These are phyloP conservation scores for Cyprinodon diabolis DNA, from an alignment of 2,797 vertebrate genomes.

Conservation along the genomic window DNA sequence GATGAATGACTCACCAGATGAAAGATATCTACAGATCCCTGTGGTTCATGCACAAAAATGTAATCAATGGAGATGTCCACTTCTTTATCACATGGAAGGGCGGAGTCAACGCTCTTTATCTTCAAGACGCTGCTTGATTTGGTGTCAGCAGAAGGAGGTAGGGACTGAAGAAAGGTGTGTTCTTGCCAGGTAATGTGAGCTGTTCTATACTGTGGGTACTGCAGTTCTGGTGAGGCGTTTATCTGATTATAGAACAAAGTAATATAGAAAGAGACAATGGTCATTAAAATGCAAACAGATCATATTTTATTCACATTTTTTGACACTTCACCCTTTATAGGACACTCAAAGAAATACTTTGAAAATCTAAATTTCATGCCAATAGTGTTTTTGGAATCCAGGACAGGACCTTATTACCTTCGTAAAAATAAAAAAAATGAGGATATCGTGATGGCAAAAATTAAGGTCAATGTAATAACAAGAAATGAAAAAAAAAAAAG, in stretches of 20 bases:
- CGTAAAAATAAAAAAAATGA: no score
- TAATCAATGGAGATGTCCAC: constrained; percentile 58
- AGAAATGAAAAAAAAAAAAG: no score
- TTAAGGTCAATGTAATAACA: no score
- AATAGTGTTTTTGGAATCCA: no score
- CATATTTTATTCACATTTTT: no score
- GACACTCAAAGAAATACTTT: no score
- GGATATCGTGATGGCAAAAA: no score
- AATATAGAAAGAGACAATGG: background rate
- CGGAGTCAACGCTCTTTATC: constrained; percentile 35
- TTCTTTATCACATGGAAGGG: constrained; percentile 59
- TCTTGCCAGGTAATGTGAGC: background rate
- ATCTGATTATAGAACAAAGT: constrained; percentile 5
- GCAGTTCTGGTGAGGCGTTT: background rate
- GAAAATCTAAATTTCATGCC: no score
- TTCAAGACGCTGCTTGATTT: constrained; percentile 63
- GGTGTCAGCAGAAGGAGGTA: constrained; percentile 27
- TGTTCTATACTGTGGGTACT: background rate
- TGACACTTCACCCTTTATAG: no score
- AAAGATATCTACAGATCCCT: constrained; percentile 46
- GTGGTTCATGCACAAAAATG: constrained; percentile 29
- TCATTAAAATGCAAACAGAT: background rate
- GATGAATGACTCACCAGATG: constrained; percentile 68
- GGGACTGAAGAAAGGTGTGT: background rate
- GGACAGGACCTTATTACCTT: no score